Base-by-base conservation (phyloP, 2,888 invertebrate species). In the Pandemis heparana region DNA sequence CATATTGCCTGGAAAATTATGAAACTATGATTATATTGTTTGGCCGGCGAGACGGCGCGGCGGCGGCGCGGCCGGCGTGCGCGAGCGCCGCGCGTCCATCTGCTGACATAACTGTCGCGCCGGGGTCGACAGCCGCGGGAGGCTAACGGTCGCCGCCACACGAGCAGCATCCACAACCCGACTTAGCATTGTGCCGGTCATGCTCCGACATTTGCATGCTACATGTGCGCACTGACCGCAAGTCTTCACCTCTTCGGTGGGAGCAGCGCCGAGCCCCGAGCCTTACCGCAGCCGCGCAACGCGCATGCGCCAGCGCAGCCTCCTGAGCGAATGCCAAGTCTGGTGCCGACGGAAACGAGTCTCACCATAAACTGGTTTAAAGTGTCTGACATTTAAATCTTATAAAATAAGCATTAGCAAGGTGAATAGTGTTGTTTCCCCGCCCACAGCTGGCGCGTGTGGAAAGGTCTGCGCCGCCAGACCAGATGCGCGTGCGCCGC, bases 51-150 rank as follows among this genome's bases (percentile, higher is more conserved):
- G 51, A 32, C 67, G n/a, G 67, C 67, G 43, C 68, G 68, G 59
- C 67, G 46, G 69, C 69, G 69, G 62, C 61, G 62, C 63, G 9
- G 23, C 10, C 43, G 53, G 38, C 56, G 23, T 32, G 56, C 64
- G 70, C 70, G 63, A 18, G 16, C 61, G 41, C 39, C 8, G 16
- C 41, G 41, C 5, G 23, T 32, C 23, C 23, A 32, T 32, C 10
- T 12, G 56, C 23, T 23, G 56, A 53, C 56, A 23, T 56, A 69
- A 61, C 61, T 51, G 69, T 62, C n/a, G 41, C 5, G 69, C 59
- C 69, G 69, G 48, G 69, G 69, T 70, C 69, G 62, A 46, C 69
- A 70, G 51, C 69, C 69, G n/a, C 66, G 66, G 32, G 67, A 46
- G 41, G 61, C 14, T 69, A 61, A 69, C 69, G 56, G 56, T 56